These are phyloP conservation scores for Pseudomyrmex sp. DNA, from an alignment of 1,140 invertebrate genomes.

Conservation along the genomic window DNA sequence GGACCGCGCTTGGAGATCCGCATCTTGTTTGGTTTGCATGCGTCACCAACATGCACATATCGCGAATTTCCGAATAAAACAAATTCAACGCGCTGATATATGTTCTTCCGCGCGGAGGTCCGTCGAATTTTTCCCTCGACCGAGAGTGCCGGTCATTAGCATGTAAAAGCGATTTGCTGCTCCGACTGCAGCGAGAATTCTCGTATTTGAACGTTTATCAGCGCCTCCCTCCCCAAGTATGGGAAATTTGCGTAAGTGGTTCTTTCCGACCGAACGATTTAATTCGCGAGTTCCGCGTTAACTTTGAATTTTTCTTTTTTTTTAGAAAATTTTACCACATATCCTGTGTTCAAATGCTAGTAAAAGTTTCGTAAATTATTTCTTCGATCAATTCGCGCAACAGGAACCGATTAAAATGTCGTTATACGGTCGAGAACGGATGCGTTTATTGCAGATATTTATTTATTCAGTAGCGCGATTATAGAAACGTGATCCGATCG, in stretches of 20 bases:
- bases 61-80: background rate
- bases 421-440: background rate
- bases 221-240: too few relatives aligned
- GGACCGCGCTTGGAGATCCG: background rate
- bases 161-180: background rate
- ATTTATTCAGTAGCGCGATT: background rate
- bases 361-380: background rate
- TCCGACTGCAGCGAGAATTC: too few relatives aligned
- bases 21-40: constrained; percentile 41
- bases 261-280: constrained; percentile 2
- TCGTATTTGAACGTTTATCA: too few relatives aligned
- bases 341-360: background rate
- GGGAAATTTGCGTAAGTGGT: background rate
- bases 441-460: background rate
- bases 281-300: background rate
- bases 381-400: background rate
- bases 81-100: background rate
- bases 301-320: background rate
- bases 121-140: background rate
- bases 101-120: background rate
- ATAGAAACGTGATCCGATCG: background rate
- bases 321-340: background rate
- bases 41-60: constrained; percentile 12
- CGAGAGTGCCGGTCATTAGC: constrained; percentile 17
- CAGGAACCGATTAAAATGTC: background rate